phyloP scores from a whole-genome alignment of 2,888 invertebrate species.

The Pachydiplax longipennis region DNA sequence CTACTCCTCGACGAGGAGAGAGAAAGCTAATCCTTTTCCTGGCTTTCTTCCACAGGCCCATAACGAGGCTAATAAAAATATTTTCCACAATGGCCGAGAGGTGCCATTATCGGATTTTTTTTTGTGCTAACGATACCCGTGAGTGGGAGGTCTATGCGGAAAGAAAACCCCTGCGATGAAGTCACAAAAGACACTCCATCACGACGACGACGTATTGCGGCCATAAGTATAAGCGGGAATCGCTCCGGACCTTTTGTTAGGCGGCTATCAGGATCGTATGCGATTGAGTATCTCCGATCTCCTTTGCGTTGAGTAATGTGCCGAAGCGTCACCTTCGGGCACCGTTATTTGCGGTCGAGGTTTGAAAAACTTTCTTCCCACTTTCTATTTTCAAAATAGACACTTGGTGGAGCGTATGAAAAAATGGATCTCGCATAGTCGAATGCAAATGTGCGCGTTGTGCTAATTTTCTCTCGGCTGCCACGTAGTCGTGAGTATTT shows the following conservation, averaged over 20 bases:
- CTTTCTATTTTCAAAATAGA: too few relatives aligned
- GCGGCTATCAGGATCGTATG: background rate
- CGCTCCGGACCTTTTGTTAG: background rate
- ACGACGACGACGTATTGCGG: background rate
- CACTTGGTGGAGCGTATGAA: too few relatives aligned
- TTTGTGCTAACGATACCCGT: background rate
- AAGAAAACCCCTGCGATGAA: background rate
- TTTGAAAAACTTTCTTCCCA: too few relatives aligned
- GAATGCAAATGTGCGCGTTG: too few relatives aligned
- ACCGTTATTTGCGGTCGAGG: too few relatives aligned
- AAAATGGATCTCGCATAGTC: too few relatives aligned
- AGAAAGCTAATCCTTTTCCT: background rate
- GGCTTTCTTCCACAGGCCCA: background rate
- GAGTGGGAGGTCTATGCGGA: background rate
- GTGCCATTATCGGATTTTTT: background rate
- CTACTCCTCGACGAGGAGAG: background rate
- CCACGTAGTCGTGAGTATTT: too few relatives aligned
- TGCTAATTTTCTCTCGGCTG: too few relatives aligned
- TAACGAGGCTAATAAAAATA: background rate
- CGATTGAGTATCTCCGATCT: too few relatives aligned
- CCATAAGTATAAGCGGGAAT: background rate
- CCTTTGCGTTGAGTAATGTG: too few relatives aligned
- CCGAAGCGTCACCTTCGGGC: too few relatives aligned
- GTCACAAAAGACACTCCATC: background rate
- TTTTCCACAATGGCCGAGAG: background rate